phyloP scores from a whole-genome alignment of 2,113 vertebrate genomes.

The Uria aalge region DNA sequence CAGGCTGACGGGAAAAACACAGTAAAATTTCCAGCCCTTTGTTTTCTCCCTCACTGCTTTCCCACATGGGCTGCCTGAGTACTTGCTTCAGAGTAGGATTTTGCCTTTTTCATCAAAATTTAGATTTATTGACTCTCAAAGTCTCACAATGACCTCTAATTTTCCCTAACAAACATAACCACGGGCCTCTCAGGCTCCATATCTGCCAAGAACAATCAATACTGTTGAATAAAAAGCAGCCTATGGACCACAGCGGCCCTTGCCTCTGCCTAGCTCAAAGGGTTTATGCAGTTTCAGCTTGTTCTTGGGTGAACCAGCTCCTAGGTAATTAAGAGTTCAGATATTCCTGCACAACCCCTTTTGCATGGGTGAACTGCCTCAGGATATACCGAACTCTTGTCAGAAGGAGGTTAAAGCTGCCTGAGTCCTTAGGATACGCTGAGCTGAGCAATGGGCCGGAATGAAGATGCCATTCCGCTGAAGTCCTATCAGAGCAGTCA shows the following conservation, averaged over 20 bases:
- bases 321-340: neutral
- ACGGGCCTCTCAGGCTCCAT: neutral
- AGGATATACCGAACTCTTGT: neutral
- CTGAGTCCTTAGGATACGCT: neutral
- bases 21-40: neutral
- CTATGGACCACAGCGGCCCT: neutral
- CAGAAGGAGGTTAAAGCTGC: neutral
- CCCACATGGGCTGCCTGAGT: neutral
- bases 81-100: neutral
- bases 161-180: conserved; percentile 34
- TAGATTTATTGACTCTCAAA: conserved; percentile 29
- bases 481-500: neutral
- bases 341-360: neutral
- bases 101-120: conserved; percentile 52
- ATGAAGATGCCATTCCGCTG: neutral
- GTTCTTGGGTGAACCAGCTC: neutral
- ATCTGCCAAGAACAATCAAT: conserved; percentile 32
- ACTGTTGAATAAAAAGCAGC: conserved; percentile 9
- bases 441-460: neutral
- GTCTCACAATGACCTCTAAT: conserved; percentile 2
- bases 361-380: neutral
- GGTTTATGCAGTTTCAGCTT: conserved; percentile 9
- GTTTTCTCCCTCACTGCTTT: neutral
- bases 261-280: neutral
- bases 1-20: neutral